These are phyloP conservation scores for Rachycentron canadum DNA, from an alignment of 2,797 vertebrate species.

Conservation along the genomic window DNA sequence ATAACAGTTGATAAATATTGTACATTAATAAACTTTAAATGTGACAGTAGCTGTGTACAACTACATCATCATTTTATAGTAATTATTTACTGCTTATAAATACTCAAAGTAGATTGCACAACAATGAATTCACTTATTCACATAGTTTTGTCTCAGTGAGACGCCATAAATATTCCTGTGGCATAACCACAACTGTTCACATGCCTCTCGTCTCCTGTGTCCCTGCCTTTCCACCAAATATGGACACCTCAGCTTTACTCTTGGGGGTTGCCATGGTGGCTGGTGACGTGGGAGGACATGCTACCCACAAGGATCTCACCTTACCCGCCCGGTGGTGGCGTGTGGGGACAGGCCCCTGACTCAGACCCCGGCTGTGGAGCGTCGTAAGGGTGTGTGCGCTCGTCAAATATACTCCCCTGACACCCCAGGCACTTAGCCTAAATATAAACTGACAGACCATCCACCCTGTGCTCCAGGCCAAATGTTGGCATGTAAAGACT, in stretches of 20 bases:
- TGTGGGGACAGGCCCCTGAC: slow-evolving; percentile 43
- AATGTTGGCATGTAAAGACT: slow-evolving; percentile 69
- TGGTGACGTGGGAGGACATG: slow-evolving; percentile 71
- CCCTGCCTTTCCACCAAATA: slow-evolving; percentile 65
- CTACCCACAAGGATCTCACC: slow-evolving; percentile 60
- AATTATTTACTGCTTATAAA: neutral
- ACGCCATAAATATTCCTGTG: slow-evolving; percentile 51
- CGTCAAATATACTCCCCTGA: slow-evolving; percentile 76
- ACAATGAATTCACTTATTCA: slow-evolving; percentile 18
- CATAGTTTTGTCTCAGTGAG: slow-evolving; percentile 22
- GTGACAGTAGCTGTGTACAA: neutral
- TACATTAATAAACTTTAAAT: neutral
- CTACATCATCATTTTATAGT: too few species aligned
- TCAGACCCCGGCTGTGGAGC: slow-evolving; percentile 42
- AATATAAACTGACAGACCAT: slow-evolving; percentile 78
- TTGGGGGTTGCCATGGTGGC: slow-evolving; percentile 47
- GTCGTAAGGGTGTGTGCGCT: slow-evolving; percentile 57
- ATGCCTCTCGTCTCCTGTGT: slow-evolving; percentile 56
- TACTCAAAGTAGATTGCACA: neutral
- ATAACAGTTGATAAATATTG: neutral
- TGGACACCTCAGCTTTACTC: slow-evolving; percentile 56
- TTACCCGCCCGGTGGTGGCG: slow-evolving; percentile 41
- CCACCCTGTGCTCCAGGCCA: slow-evolving; percentile 45
- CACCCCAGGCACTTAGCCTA: slow-evolving; percentile 76
- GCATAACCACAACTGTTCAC: slow-evolving; percentile 57